Evolutionary conservation across 2,113 vertebrate species (phyloP), one percentile per base, ranked within the genome.

Genomic region (Seriola quinqueradiata): DNA sequence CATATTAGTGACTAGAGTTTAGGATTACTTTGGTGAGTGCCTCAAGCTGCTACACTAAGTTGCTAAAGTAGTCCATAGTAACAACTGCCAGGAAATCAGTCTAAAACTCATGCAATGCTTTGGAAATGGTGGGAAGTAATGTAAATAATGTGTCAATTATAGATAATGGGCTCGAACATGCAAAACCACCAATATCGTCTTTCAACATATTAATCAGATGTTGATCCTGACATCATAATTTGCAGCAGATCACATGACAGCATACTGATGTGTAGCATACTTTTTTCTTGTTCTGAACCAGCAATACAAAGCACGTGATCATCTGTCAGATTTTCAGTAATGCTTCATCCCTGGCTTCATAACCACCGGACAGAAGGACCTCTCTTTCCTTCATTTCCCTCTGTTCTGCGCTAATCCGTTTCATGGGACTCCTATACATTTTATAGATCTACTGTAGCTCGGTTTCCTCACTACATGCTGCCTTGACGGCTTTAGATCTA

Each of bases 391-490:
- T 34, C 14, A 44, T 72, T 79, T 74, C 38, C 58, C 16, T 77
- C 36, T 66, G 23, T 68, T 60, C 21, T 64, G 59, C 46, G 75
- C 34, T 84, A 77, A 86, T 86, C 78, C 64, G 36, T 44, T 82
- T 55, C 67, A 54, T 36, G 12, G 12, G 64, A 14, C 25, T 55
- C 13, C 23, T 52, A 6, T 60, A 3, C 63, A 84, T 85, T 54
- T 48, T 23, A 63, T 57, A 76, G 58, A 69, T 75, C 38, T 55
- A 50, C 52, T 52, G 50, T 23, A 23, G 58, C 36, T 69, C 0
- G 16, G 57, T 63, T 2, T 80, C 28, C 70, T 60, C 50, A 0
- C 17, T 83, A 75, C 36, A 21, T 79, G 61, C 70, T 1, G 19
- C 61, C 65, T 58, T 21, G 21, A 5, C 25, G 12, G 77, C 83